Percentiles rank a stretch among this genome's conserved stretches.
Conservation (phyloP, 2,797 vertebrate genomes). For the Ceryle rudis region DNA sequence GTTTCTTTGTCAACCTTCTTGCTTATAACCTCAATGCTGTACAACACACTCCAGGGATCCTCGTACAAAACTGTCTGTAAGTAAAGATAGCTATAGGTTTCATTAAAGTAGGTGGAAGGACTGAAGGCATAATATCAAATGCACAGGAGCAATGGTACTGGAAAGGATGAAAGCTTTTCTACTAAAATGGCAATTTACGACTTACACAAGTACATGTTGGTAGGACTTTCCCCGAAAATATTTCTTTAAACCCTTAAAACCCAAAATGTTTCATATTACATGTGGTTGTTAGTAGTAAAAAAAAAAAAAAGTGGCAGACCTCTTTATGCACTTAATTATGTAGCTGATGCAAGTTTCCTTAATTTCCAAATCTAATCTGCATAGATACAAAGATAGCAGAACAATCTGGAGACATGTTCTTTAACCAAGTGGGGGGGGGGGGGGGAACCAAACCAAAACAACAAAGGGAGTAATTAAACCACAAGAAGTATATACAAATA, state of each 20-base stretch:
- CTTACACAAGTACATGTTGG: background rate
- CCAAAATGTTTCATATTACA: background rate
- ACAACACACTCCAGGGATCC: background rate
- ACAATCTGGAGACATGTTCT: slow-evolving; percentile 60
- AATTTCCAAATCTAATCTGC: slow-evolving; percentile 66
- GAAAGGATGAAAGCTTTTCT: slow-evolving; percentile 15
- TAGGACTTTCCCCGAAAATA: background rate
- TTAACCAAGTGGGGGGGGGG: background rate
- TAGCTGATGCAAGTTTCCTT: slow-evolving; percentile 49
- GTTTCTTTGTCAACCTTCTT: background rate
- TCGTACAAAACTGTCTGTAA: background rate
- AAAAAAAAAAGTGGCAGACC: background rate
- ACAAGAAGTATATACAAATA: slow-evolving; percentile 75
- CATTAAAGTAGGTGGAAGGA: background rate
- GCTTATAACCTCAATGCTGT: background rate
- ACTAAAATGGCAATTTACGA: background rate
- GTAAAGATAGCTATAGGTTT: background rate
- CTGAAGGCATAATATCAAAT: background rate
- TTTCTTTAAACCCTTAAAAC: background rate
- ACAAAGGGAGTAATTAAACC: slow-evolving; percentile 76
- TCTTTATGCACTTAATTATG: slow-evolving; percentile 67
- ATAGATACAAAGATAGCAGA: slow-evolving; percentile 72
- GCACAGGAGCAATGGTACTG: background rate
- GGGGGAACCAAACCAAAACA: background rate
- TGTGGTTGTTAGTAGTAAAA: background rate